Evolutionary conservation across 2,888 invertebrate genomes (phyloP), one percentile per base, ranked within the genome.

Genomic region (Onchidella celtica): DNA sequence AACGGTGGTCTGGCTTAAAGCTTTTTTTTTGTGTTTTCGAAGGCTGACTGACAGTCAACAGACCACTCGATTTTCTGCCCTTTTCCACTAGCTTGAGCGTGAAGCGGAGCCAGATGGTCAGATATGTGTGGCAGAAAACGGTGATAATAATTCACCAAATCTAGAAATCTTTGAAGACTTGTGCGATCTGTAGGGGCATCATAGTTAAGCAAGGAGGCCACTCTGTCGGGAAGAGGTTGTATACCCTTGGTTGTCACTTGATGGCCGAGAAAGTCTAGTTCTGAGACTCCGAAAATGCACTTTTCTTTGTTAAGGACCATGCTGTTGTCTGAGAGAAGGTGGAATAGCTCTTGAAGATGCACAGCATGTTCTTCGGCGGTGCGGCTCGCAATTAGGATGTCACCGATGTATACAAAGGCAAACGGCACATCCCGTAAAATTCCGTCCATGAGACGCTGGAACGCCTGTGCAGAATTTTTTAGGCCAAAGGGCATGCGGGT

Each of bases 91-190:
- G 70, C 79, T 63, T 79, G 79, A 47, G 72, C 65, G 63, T 72
- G 79, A n/a, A 73, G 66, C 27, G 79, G 72, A 3, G 79, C 72
- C 2, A 79, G 40, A 34, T 14, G 38, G 17, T 17, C 61, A 32
- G 72, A 70, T 9, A 79, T 36, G 24, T 57, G 17, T 27, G 74
- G 81, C 17, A 81, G 38, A 40, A 81, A 81, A 21, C 69, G 68
- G 40, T 81, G 81, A 36, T 81, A 81, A 29, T 81, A 81, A 24
- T 75, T 75, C 11, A 81, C 59, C 81, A 81, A 75, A 3, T 74
- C 81, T 17, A 75, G 63, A 24, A 81, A 81, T 3, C 70, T 2
- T 32, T 76, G 79, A 29, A 79, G 73, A 47, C 73, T 34, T 6
- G 66, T 72, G 21, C 66, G 55, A 24, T 79, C 65, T 4, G 40